phyloP scores from a whole-genome alignment of 1,140 invertebrate species.

The Tachypleus tridentatus region DNA sequence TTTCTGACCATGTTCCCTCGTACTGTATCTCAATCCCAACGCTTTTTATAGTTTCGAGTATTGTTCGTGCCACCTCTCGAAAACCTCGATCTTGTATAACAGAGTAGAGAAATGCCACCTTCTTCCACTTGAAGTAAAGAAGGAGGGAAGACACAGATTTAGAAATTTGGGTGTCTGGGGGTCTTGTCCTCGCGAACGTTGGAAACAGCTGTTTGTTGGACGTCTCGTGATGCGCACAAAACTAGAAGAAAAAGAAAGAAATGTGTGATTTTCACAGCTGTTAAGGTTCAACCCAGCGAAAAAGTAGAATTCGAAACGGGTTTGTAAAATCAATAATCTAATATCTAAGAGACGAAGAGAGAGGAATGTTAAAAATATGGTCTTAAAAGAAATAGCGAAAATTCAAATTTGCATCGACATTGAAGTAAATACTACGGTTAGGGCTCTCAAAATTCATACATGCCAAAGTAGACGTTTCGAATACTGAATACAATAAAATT shows the following conservation, averaged over 20 bases:
- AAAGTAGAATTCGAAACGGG: too few relatives aligned
- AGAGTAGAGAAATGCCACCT: constrained; percentile 53
- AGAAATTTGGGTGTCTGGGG: constrained; percentile 83
- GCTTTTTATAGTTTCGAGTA: constrained; percentile 49
- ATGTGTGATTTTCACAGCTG: too few relatives aligned
- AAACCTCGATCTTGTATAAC: constrained; percentile 54
- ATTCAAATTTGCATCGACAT: too few relatives aligned
- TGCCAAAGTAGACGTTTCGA: too few relatives aligned
- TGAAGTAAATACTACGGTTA: too few relatives aligned
- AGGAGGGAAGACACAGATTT: constrained; percentile 74
- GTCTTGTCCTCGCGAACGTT: constrained; percentile 82
- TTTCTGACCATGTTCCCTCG: constrained; percentile 54
- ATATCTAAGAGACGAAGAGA: too few relatives aligned
- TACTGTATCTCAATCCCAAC: constrained; percentile 53
- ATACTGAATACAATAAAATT: too few relatives aligned
- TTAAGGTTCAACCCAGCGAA: too few relatives aligned
- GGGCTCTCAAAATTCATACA: too few relatives aligned
- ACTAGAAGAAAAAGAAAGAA: constrained; percentile 44
- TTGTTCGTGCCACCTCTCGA: constrained; percentile 54
- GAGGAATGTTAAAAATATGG: too few relatives aligned
- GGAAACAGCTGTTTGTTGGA: constrained; percentile 77
- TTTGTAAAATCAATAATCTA: too few relatives aligned
- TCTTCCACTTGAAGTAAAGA: constrained; percentile 47
- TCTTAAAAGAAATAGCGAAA: too few relatives aligned
- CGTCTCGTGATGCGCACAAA: constrained; percentile 68